Conservation (phyloP, 2,888 invertebrate genomes). For the Cloeon dipterum region DNA sequence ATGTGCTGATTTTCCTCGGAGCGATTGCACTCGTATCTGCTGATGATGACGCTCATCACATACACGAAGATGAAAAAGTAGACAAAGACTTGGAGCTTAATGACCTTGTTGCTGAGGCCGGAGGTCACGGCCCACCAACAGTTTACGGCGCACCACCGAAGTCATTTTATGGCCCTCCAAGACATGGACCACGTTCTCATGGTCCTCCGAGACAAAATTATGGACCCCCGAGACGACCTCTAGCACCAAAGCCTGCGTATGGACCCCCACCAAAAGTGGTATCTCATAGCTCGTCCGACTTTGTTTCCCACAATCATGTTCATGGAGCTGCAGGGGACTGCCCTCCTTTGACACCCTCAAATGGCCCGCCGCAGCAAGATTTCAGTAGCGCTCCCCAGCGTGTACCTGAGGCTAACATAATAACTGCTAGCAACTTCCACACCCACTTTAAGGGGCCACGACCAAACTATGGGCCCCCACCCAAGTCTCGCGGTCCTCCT, state of each 20-base stretch:
- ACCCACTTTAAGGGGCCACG: too few species aligned
- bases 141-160: not conserved
- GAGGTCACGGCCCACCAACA: not conserved
- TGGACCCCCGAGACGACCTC: not conserved
- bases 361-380: constrained; percentile 1
- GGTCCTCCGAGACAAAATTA: not conserved
- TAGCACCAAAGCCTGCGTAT: not conserved
- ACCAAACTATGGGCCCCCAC: not conserved
- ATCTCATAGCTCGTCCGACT: not conserved
- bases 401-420: not conserved
- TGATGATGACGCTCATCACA: not conserved
- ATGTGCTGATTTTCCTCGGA: too few species aligned
- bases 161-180: not conserved
- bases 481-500: not conserved
- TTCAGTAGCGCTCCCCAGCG: too few species aligned
- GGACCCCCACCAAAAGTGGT: not conserved
- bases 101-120: not conserved
- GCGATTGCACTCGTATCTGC: not conserved
- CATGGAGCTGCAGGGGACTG: constrained; percentile 1
- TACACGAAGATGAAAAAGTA: not conserved
- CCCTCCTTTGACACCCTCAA: not conserved
- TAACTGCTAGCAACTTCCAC: too few species aligned
- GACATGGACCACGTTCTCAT: not conserved
- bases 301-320: not conserved
- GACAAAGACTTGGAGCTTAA: not conserved